These are phyloP conservation scores for Monarcha castaneiventris DNA, from an alignment of 2,113 vertebrate species.

Conservation along the genomic window DNA sequence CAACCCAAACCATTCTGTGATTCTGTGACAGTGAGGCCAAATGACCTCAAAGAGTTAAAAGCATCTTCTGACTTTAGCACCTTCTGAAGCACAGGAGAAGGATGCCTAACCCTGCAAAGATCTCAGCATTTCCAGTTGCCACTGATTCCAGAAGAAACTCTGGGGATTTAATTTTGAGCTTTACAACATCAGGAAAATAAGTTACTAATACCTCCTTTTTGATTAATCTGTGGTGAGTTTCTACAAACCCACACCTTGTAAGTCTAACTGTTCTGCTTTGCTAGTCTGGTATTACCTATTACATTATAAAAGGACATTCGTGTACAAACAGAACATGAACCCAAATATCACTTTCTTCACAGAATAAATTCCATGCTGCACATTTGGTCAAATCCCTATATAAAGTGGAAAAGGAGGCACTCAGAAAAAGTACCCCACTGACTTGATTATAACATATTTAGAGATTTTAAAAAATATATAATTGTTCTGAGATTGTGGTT, in stretches of 20 bases:
- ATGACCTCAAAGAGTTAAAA: background rate
- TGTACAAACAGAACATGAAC: background rate
- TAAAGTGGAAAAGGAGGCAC: background rate
- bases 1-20: background rate
- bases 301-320: background rate
- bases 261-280: background rate
- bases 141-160: background rate
- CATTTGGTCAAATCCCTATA: background rate
- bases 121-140: background rate
- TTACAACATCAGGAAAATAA: background rate
- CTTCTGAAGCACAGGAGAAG: background rate
- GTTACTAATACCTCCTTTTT: background rate
- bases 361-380: background rate
- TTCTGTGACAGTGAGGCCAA: background rate
- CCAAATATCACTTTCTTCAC: background rate
- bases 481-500: background rate
- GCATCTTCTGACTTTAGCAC: background rate
- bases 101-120: background rate
- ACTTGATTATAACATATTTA: background rate
- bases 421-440: background rate
- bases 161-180: background rate
- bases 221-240: background rate
- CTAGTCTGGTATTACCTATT: background rate
- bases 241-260: background rate
- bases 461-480: background rate